Base-by-base conservation (phyloP, 2,888 invertebrate species). In the Stenolophus ochropezus region DNA sequence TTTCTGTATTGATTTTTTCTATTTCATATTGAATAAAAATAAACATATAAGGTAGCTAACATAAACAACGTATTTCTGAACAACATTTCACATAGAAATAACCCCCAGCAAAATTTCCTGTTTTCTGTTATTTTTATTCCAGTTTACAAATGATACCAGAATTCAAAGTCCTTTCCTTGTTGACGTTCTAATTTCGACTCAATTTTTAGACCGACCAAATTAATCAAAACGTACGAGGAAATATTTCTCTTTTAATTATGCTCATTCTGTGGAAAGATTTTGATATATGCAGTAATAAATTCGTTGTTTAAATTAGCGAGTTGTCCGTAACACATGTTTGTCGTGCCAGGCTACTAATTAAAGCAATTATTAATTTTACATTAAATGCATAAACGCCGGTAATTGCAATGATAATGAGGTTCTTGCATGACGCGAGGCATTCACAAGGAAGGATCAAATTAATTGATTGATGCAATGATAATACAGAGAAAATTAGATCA, bases 281-380 rank as follows among this genome's bases (percentile, higher is more conserved):
- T 56, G 21, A 56, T 56, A 56, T 20, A 21, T 20, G 21, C 18
- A 56, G 20, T 56, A 56, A 20, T 61, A 61, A 61, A 61, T 25
- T 21, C 14, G 58, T 61, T 21, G n/a, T 61, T 14, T 61, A 61
- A 61, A 23, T 61, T 61, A 61, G 25, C n/a, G n/a, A 14, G 61
- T 23, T 61, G 61, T 25, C 25, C n/a, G 23, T 14, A 2, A 61
- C 25, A 61, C 61, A 61, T 61, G 61, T 27, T 61, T n/a, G n/a
- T n/a, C n/a, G n/a, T n/a, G 20, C 20, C 21, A 21, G 18, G 25
- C 14, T 23, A 8, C n/a, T 23, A 61, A 61, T 61, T 61, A 61
- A 11, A 25, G 25, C 61, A 25, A 61, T 61, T 25, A 58, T 61
- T 61, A 61, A 61, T 61, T 61, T 8, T 42, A 1, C 33, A 42